Evolutionary conservation across 2,797 vertebrate species (phyloP).

Genomic region (Trichosurus vulpecula): DNA sequence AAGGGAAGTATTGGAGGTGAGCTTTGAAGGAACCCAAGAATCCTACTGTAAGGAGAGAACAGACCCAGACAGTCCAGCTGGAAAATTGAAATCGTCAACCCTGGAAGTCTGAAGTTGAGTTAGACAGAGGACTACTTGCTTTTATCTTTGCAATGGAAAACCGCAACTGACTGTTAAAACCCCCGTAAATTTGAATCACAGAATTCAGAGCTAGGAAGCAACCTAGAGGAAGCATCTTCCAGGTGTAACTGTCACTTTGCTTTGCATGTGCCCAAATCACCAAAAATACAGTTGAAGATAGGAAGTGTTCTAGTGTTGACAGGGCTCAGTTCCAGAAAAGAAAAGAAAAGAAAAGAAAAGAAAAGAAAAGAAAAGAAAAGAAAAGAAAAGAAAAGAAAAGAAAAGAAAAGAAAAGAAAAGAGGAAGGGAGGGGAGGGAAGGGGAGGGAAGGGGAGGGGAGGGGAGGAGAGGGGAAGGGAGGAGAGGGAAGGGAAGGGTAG

Average conservation of each 20-base stretch:
- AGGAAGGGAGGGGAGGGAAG: slow-evolving; percentile 28
- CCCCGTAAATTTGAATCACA: background rate
- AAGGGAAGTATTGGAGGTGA: background rate
- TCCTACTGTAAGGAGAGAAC: background rate
- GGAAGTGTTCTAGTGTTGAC: slow-evolving; percentile 98
- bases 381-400: no score
- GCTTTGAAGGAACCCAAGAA: background rate
- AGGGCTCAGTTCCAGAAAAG: slow-evolving; percentile 93
- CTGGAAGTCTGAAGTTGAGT: background rate
- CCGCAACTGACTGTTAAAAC: background rate
- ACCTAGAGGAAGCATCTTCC: background rate
- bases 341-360: background rate
- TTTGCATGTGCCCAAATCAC: background rate
- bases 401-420: slow-evolving; percentile 66
- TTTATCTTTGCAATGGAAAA: background rate
- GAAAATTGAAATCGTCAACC: background rate
- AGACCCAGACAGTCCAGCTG: background rate
- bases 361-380: no score
- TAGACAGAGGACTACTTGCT: background rate
- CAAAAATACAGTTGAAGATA: slow-evolving; percentile 90
- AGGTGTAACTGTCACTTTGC: background rate
- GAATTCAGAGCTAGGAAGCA: background rate
- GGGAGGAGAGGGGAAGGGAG: no score
- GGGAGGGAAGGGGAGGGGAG: no score
- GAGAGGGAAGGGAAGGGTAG: background rate